Base-by-base conservation (phyloP, 2,888 invertebrate genomes). In the Cantharis rustica region DNA sequence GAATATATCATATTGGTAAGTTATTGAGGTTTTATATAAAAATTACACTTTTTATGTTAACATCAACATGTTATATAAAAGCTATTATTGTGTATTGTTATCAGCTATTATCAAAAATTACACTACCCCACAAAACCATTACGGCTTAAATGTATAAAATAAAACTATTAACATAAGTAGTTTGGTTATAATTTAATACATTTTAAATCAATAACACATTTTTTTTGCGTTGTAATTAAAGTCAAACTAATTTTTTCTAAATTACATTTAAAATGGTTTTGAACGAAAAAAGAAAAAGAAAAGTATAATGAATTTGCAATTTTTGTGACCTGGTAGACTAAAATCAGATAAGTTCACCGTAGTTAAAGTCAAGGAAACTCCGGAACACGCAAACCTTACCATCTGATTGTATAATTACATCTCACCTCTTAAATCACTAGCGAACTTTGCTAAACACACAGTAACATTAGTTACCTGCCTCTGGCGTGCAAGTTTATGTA, bases 341-440 rank as follows among this genome's bases (percentile, higher is more conserved):
- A 20, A 82, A 82, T 83, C 83, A 81, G 82, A 82, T 82, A 81
- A 80, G 81, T 77, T 76, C 80, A 81, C 81, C 81, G 82, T 81
- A 78, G 79, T 80, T 81, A 80, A 75, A 80, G 79, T 82, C 81
- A 81, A 81, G 82, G 80, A 47, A 73, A 68, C 78, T 79, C 81
- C 82, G 81, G 82, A 81, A 84, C 83, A 82, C 83, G 82, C 83
- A 79, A 82, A 80, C 82, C 72, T 80, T 80, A 79, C 81, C 81
- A 84, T 83, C 84, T 82, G 84, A 84, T 84, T 84, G 82, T 81
- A 82, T 84, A 84, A 84, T 84, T 84, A 83, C 82, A 81, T 80
- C 80, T 80, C 80, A 80, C 78, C 83, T 83, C 82, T 83, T 83
- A 83, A 83, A 83, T 82, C 80, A 80, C 82, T 77, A 77, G 69